Percentiles rank a stretch among this genome's conserved stretches.
Conservation (phyloP, 1,140 invertebrate genomes). For the Episyrphus balteatus region DNA sequence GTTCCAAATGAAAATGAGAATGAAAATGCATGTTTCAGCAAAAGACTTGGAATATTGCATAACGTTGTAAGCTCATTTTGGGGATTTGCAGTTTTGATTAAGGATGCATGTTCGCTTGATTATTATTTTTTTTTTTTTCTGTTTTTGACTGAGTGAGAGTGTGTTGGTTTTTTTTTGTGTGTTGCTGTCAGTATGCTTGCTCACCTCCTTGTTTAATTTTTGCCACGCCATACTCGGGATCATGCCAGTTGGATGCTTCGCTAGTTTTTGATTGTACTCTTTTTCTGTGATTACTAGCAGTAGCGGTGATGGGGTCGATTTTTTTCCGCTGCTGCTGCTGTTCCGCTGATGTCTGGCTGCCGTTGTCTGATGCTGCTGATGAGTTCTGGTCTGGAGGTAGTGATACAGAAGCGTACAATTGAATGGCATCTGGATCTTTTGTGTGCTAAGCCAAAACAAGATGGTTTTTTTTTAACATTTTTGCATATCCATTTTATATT, state of each 20-base stretch:
- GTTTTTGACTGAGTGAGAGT: too few relatives aligned
- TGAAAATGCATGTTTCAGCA: too few relatives aligned
- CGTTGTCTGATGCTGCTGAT: conserved; percentile 4
- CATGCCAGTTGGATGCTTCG: conserved; percentile 25
- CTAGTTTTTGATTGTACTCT: conserved; percentile 31
- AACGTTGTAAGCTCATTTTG: too few relatives aligned
- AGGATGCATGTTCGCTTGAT: too few relatives aligned
- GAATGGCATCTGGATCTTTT: conserved; percentile 41
- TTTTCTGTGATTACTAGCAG: conserved; percentile 28
- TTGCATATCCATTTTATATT: not conserved
- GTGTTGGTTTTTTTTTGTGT: not conserved
- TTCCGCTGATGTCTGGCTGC: not conserved
- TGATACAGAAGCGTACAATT: conserved; percentile 36
- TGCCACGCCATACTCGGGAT: conserved; percentile 35
- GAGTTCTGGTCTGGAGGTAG: not conserved
- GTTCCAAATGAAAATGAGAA: too few relatives aligned
- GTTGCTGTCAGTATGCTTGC: too few relatives aligned
- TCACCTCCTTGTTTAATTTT: conserved; percentile 33
- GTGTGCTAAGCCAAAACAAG: conserved; percentile 38
- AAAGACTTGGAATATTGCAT: too few relatives aligned
- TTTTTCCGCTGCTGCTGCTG: conserved; percentile 7
- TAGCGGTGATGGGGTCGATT: conserved; percentile 19
- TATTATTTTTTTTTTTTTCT: too few relatives aligned
- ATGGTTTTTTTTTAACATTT: not conserved
- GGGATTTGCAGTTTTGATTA: too few relatives aligned